These are phyloP conservation scores for Melanotus villosus DNA, from an alignment of 2,888 invertebrate genomes.

Conservation along the genomic window DNA sequence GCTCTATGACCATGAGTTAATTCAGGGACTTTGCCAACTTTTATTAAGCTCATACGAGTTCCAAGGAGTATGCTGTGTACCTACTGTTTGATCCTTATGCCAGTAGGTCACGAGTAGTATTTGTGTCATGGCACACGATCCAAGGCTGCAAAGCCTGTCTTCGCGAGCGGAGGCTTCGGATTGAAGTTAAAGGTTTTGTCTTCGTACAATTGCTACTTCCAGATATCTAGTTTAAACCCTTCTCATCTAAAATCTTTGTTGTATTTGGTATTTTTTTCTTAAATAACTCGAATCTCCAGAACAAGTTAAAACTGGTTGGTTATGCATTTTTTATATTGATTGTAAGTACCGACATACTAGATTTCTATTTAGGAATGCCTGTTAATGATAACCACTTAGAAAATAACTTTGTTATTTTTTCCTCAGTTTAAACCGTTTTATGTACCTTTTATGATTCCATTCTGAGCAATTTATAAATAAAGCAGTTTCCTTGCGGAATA, in stretches of 20 bases:
- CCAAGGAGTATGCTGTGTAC: too few relatives aligned
- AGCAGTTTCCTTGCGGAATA: too few relatives aligned
- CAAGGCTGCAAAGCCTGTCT: neutral
- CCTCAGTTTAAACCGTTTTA: too few relatives aligned
- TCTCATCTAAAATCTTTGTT: neutral
- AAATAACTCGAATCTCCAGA: neutral
- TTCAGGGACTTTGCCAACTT: too few relatives aligned
- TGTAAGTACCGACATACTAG: neutral
- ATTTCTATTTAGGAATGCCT: neutral
- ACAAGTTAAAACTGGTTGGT: neutral
- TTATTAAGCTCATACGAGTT: too few relatives aligned
- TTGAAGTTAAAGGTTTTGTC: neutral
- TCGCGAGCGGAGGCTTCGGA: neutral
- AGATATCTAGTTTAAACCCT: neutral
- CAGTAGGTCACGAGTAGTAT: neutral
- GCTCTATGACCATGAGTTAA: too few relatives aligned
- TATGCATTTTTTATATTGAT: neutral
- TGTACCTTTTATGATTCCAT: too few relatives aligned
- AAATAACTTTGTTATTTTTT: too few relatives aligned
- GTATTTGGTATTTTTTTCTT: neutral
- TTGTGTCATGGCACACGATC: neutral
- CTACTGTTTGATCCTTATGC: too few relatives aligned
- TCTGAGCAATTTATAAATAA: too few relatives aligned
- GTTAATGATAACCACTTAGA: neutral
- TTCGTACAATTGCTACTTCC: neutral